Evolutionary conservation across 2,888 invertebrate species (phyloP).

Genomic region (Suillia variegata): DNA sequence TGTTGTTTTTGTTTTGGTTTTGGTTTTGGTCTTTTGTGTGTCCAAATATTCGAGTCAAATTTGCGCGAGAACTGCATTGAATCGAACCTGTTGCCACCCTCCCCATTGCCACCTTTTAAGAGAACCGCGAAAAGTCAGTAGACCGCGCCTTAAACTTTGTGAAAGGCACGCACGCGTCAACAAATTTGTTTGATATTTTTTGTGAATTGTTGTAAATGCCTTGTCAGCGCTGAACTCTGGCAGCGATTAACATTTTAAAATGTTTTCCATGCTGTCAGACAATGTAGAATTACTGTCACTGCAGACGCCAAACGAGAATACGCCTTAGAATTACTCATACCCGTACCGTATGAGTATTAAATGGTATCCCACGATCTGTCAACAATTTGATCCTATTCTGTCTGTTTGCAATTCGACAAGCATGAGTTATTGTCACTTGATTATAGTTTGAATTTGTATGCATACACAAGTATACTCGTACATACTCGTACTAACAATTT

Average conservation of each 20-base stretch:
- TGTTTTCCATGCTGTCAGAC: slow-evolving; percentile 42
- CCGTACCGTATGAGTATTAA: slow-evolving; percentile 17
- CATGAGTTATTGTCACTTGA: slow-evolving; percentile 4
- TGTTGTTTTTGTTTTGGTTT: too few relatives aligned
- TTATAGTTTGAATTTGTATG: neutral
- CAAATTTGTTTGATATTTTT: neutral
- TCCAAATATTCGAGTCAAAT: too few relatives aligned
- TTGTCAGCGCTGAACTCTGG: slow-evolving; percentile 31
- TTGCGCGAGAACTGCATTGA: too few relatives aligned
- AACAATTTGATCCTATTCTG: slow-evolving; percentile 37
- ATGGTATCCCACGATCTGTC: slow-evolving; percentile 48
- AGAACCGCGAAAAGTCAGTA: too few relatives aligned
- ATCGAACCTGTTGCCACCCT: too few relatives aligned
- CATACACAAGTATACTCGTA: neutral
- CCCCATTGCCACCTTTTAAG: too few relatives aligned
- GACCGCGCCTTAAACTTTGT: too few relatives aligned
- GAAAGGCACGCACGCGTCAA: neutral
- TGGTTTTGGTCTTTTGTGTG: too few relatives aligned
- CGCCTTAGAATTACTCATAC: slow-evolving; percentile 37
- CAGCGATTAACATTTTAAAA: slow-evolving; percentile 45
- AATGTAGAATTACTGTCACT: slow-evolving; percentile 16
- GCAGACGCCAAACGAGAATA: slow-evolving; percentile 18
- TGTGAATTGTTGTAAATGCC: neutral
- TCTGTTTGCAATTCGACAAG: slow-evolving; percentile 25
- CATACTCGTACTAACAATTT: too few relatives aligned